Evolutionary conservation across 2,797 vertebrate genomes (phyloP).

Genomic region (Varecia variegata): DNA sequence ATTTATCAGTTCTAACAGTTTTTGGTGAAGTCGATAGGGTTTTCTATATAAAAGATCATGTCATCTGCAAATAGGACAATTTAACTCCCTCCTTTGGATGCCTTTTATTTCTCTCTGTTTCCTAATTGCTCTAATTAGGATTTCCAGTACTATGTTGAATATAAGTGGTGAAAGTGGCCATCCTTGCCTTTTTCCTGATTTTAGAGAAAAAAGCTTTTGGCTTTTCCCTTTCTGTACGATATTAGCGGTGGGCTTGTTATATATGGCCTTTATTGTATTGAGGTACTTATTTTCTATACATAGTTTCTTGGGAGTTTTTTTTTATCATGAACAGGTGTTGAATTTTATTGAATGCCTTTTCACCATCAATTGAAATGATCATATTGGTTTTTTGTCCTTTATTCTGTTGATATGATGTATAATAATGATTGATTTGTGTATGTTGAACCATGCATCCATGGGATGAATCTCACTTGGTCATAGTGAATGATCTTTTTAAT

Average conservation of each 20-base stretch:
- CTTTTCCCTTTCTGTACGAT: neutral
- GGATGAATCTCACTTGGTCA: neutral
- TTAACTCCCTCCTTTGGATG: neutral
- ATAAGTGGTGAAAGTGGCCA: neutral
- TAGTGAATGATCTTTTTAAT: neutral
- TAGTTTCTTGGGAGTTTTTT: neutral
- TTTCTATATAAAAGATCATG: neutral
- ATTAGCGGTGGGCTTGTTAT: neutral
- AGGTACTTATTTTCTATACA: neutral
- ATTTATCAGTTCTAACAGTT: neutral
- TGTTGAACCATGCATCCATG: neutral
- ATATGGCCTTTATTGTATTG: neutral
- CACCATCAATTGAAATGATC: neutral
- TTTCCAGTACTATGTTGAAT: neutral
- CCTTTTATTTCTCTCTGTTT: neutral
- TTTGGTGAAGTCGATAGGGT: neutral
- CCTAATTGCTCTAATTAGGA: neutral
- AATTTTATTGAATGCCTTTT: neutral
- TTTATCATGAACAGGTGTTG: neutral
- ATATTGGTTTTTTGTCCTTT: neutral
- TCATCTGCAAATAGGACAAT: neutral
- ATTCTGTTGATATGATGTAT: neutral
- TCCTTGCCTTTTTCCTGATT: neutral
- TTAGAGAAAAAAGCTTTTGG: neutral
- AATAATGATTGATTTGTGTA: neutral